Evolutionary conservation across 2,113 vertebrate genomes (phyloP).

Genomic region (Excalfactoria chinensis): DNA sequence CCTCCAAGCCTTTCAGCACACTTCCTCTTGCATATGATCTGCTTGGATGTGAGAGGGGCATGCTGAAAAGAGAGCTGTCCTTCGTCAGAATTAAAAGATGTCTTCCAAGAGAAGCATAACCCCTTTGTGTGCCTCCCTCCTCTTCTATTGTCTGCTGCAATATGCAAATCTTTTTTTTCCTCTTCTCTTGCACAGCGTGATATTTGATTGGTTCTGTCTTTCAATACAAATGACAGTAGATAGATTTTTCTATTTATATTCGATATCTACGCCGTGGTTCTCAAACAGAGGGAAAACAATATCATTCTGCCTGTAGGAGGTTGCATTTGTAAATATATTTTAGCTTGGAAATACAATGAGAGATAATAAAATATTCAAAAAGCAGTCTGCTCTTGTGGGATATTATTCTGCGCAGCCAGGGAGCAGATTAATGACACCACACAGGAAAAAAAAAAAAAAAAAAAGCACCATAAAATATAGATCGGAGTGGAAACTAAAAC

Average conservation of each 20-base stretch:
- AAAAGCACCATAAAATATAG: constrained; percentile 76
- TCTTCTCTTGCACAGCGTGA: constrained; percentile 74
- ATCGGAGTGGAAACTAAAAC: constrained; percentile 61
- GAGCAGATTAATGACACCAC: constrained; percentile 81
- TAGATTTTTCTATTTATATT: constrained; percentile 69
- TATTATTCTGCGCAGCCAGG: constrained; percentile 83
- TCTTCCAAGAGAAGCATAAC: background rate
- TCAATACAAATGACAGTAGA: constrained; percentile 68
- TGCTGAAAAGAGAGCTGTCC: background rate
- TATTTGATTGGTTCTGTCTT: constrained; percentile 75
- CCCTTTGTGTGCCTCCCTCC: background rate
- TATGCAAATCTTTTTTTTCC: constrained; percentile 67
- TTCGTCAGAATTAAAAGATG: background rate
- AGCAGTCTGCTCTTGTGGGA: constrained; percentile 73
- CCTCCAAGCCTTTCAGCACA: background rate
- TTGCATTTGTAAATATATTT: constrained; percentile 83
- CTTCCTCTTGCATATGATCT: background rate
- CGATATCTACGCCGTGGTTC: constrained; percentile 50
- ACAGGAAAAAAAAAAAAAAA: constrained; percentile 35
- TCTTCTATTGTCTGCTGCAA: background rate
- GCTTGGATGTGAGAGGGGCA: background rate
- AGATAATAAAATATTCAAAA: constrained; percentile 84
- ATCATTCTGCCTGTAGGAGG: constrained; percentile 76
- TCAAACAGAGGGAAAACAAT: constrained; percentile 76
- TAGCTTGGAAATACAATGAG: constrained; percentile 80